Evolutionary conservation across 1,140 invertebrate genomes (phyloP).

Genomic region (Linepithema humile): DNA sequence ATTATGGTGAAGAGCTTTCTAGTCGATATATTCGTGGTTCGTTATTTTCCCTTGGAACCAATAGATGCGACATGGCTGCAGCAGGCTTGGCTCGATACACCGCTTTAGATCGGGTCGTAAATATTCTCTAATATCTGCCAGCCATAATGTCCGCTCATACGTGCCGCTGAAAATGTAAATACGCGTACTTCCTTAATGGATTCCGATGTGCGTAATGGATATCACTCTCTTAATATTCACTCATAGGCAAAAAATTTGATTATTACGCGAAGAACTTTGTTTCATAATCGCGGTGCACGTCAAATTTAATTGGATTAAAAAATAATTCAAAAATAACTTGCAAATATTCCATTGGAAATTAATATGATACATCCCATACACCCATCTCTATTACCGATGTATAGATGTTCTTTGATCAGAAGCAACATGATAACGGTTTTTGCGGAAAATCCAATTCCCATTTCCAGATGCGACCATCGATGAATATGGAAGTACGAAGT

Average conservation of each 20-base stretch:
- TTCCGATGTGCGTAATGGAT: background rate
- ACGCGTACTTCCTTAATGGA: slow-evolving; percentile 39
- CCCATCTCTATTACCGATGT: too few species aligned
- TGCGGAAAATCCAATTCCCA: slow-evolving; percentile 45
- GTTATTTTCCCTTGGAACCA: slow-evolving; percentile 53
- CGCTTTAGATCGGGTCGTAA: slow-evolving; percentile 62
- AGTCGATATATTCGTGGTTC: slow-evolving; percentile 5
- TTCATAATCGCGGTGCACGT: background rate
- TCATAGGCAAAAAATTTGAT: background rate
- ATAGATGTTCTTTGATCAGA: slow-evolving; percentile 17
- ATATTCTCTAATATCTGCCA: slow-evolving; percentile 60
- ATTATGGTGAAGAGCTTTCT: too few species aligned
- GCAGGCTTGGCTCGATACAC: background rate
- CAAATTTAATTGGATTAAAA: slow-evolving; percentile 1
- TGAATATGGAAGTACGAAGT: slow-evolving; percentile 66
- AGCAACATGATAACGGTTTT: slow-evolving; percentile 47
- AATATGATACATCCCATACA: background rate
- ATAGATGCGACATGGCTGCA: slow-evolving; percentile 51
- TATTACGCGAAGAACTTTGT: background rate
- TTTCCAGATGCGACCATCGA: slow-evolving; percentile 59
- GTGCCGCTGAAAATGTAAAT: slow-evolving; percentile 44
- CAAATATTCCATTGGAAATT: background rate
- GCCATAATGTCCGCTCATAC: slow-evolving; percentile 53
- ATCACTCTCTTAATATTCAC: background rate
- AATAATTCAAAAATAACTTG: background rate